These are phyloP conservation scores for Brachionus koreanus DNA, from an alignment of 1,140 invertebrate genomes.

Conservation along the genomic window DNA sequence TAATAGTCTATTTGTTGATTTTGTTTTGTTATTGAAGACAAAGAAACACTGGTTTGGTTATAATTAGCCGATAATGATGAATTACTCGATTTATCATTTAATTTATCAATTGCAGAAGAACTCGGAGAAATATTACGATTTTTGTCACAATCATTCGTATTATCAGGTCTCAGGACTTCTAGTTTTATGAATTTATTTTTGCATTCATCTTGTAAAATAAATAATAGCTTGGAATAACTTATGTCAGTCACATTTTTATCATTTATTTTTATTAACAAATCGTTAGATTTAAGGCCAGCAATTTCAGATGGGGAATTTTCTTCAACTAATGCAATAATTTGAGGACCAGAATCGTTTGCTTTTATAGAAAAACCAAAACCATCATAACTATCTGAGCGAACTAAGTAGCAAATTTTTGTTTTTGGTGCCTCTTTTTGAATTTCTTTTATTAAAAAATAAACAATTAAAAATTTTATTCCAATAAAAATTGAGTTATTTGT, in stretches of 20 bases:
- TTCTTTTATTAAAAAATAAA: too few species aligned
- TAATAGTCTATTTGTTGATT: not conserved
- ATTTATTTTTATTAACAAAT: constrained; percentile 11
- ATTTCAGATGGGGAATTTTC: not conserved
- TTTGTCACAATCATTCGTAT: too few species aligned
- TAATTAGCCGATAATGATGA: too few species aligned
- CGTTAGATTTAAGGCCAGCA: not conserved
- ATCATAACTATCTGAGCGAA: not conserved
- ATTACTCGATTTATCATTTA: too few species aligned
- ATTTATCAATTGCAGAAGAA: too few species aligned
- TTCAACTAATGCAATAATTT: not conserved
- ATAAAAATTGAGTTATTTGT: too few species aligned
- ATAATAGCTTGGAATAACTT: not conserved
- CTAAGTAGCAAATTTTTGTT: not conserved
- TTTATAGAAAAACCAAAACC: not conserved
- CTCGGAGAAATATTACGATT: too few species aligned
- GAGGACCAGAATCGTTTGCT: not conserved
- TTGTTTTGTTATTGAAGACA: too few species aligned
- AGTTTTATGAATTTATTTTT: not conserved
- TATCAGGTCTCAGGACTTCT: not conserved
- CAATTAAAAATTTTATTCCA: too few species aligned
- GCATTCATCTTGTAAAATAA: not conserved
- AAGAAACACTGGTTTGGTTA: too few species aligned
- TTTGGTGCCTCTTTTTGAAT: not conserved
- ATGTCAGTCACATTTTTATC: not conserved